These are phyloP conservation scores for Fragum whitleyi DNA, from an alignment of 2,888 invertebrate genomes.

Conservation along the genomic window DNA sequence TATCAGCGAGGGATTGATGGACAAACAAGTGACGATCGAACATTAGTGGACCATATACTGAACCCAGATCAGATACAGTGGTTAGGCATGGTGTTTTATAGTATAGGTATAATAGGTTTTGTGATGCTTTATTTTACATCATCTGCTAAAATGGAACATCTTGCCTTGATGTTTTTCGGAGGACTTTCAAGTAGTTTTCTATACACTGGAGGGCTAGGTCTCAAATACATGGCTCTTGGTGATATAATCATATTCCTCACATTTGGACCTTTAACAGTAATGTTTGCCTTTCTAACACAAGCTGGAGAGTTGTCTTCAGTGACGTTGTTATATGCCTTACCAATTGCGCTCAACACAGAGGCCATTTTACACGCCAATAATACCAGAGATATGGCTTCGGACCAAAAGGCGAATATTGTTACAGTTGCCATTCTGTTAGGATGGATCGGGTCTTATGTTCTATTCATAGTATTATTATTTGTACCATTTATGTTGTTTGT, in stretches of 20 bases:
- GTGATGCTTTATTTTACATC: slow-evolving; percentile 91
- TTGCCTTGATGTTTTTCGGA: slow-evolving; percentile 97
- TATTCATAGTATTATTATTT: slow-evolving; percentile 95
- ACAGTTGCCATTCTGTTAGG: slow-evolving; percentile 97
- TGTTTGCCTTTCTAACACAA: slow-evolving; percentile 97
- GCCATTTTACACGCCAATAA: slow-evolving; percentile 98
- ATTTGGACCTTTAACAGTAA: slow-evolving; percentile 96
- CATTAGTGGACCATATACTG: slow-evolving; percentile 96
- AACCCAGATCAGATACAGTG: slow-evolving; percentile 94
- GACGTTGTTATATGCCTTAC: slow-evolving; percentile 96
- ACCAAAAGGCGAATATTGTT: slow-evolving; percentile 95
- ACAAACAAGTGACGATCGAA: slow-evolving; percentile 93
- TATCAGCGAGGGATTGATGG: slow-evolving; percentile 97
- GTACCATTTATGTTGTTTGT: slow-evolving; percentile 93
- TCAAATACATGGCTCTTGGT: slow-evolving; percentile 97
- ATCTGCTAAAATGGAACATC: slow-evolving; percentile 96
- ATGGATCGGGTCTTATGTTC: slow-evolving; percentile 94
- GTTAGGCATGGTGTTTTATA: slow-evolving; percentile 94
- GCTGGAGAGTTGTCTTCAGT: slow-evolving; percentile 95
- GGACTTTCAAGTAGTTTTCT: slow-evolving; percentile 97
- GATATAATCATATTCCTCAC: slow-evolving; percentile 96
- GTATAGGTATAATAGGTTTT: slow-evolving; percentile 94
- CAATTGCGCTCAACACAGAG: slow-evolving; percentile 96
- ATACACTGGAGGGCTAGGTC: slow-evolving; percentile 98
- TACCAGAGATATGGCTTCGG: slow-evolving; percentile 95